A percentile compares a stretch with the other conserved stretches of the same genome.
Conservation (phyloP, 53 echinoderm and acorn worm species). For the Crossaster papposus region DNA sequence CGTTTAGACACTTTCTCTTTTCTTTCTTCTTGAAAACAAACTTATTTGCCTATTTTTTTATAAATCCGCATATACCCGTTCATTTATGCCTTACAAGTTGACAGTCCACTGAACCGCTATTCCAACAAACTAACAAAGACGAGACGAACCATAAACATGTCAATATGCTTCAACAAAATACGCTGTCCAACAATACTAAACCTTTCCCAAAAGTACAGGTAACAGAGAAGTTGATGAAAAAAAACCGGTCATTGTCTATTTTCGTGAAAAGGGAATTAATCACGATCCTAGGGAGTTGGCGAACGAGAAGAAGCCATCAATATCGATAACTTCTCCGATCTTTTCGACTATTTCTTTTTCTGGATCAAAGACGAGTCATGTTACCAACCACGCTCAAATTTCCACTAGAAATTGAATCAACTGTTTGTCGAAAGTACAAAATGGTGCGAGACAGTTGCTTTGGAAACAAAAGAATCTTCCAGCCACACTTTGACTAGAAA, state of each 20-base stretch:
- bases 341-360: background rate
- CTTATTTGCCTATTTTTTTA: no score
- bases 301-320: background rate
- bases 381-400: slow-evolving; percentile 7
- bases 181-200: no score
- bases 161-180: no score
- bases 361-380: background rate
- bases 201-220: no score
- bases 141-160: no score
- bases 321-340: background rate
- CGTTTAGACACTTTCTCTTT: no score
- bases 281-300: background rate
- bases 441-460: background rate
- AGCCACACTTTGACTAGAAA: background rate
- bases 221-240: background rate
- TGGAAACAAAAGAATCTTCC: background rate
- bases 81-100: no score
- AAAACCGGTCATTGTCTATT: background rate
- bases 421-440: background rate
- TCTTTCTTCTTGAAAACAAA: no score
- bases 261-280: background rate
- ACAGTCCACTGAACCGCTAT: no score
- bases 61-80: no score
- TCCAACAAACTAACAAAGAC: no score
- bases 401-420: slow-evolving; percentile 1